A percentile compares a stretch with the other conserved stretches of the same genome.
phyloP scores from a whole-genome alignment of 2,888 invertebrate species.

The Drosophila meridionalis region DNA sequence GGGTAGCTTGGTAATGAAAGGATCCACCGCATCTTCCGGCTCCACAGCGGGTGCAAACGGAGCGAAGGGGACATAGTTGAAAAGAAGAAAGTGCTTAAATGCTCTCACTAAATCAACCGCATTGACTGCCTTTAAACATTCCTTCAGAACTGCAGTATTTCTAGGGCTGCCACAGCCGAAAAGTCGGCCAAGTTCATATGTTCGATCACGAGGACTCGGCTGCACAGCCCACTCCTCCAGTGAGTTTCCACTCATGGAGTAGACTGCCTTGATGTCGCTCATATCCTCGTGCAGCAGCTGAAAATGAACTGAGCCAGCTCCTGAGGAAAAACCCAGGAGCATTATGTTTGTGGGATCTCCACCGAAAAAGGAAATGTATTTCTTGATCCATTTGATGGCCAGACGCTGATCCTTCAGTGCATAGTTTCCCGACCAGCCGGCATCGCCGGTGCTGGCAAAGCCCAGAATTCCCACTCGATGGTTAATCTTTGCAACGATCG shows the following conservation, averaged over 20 bases:
- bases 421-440: slow-evolving; percentile 86
- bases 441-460: slow-evolving; percentile 91
- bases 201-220: slow-evolving; percentile 86
- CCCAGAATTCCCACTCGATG: slow-evolving; percentile 91
- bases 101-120: slow-evolving; percentile 21
- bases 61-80: slow-evolving; percentile 89
- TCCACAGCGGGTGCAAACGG: slow-evolving; percentile 91
- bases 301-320: slow-evolving; percentile 91
- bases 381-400: slow-evolving; percentile 55
- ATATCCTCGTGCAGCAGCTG: slow-evolving; percentile 88
- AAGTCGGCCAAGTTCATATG: slow-evolving; percentile 87
- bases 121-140: slow-evolving; percentile 26
- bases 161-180: slow-evolving; percentile 88
- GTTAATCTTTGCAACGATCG: slow-evolving; percentile 89
- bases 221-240: slow-evolving; percentile 88
- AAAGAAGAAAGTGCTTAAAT: slow-evolving; percentile 81
- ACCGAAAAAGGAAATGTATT: slow-evolving; percentile 83
- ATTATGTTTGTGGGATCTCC: slow-evolving; percentile 87
- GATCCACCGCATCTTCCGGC: slow-evolving; percentile 84
- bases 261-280: slow-evolving; percentile 43
- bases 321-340: slow-evolving; percentile 90
- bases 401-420: slow-evolving; percentile 64
- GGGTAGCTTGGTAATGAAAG: slow-evolving; percentile 89
- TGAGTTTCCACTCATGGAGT: slow-evolving; percentile 89
- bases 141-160: slow-evolving; percentile 86